Conservation (phyloP, 2,797 vertebrate species). For the Sphaeramia orbicularis region DNA sequence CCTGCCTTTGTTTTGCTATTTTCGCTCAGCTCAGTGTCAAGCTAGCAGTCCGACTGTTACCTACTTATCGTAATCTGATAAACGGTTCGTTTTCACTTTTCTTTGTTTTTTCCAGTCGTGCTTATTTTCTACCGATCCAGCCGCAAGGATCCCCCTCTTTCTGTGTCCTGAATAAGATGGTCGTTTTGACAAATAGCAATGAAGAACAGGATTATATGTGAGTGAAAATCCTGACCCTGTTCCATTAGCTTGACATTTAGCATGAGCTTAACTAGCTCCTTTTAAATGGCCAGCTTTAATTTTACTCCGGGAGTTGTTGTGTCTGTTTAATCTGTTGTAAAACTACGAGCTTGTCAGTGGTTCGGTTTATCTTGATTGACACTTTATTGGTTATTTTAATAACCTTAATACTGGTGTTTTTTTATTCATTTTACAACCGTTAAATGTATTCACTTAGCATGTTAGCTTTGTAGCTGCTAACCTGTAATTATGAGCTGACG, state of each 20-base stretch:
- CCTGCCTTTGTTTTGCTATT: not conserved
- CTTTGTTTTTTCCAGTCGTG: not conserved
- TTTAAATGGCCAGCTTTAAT: not conserved
- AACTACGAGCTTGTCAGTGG: too few species aligned
- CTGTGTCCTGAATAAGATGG: conserved; percentile 77
- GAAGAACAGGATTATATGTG: conserved; percentile 87
- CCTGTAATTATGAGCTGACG: too few species aligned
- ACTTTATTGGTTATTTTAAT: too few species aligned
- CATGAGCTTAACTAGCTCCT: conserved; percentile 15
- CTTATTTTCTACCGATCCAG: not conserved
- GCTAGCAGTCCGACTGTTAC: conserved; percentile 38
- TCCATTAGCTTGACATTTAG: conserved; percentile 22
- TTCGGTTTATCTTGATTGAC: too few species aligned
- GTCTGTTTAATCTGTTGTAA: too few species aligned
- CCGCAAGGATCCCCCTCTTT: not conserved
- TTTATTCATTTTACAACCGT: too few species aligned
- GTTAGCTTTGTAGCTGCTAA: too few species aligned
- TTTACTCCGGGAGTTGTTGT: too few species aligned
- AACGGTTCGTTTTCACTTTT: not conserved
- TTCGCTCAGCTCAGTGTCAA: not conserved
- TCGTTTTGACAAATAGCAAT: conserved; percentile 82
- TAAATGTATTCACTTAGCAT: too few species aligned
- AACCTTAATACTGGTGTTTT: too few species aligned
- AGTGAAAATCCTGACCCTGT: conserved; percentile 62
- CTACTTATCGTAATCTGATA: not conserved